Evolutionary conservation across 2,888 invertebrate genomes (phyloP), one percentile per base, ranked within the genome.

Genomic region (Ariolimax columbianus): DNA sequence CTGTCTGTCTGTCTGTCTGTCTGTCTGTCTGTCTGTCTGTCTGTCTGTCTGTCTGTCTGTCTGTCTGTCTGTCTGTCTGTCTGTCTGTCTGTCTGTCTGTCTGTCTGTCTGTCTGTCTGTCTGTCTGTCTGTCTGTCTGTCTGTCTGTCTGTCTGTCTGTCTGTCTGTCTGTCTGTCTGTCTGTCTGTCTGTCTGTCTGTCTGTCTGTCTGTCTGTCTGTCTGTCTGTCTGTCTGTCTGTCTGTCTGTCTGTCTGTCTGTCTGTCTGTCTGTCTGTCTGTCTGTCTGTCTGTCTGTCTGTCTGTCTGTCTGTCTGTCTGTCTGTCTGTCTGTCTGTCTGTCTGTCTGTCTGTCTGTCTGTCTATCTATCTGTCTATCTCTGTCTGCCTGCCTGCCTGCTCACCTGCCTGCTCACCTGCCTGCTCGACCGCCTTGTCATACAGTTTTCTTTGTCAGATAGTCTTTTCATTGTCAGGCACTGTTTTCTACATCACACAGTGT

Each of bases 41-140:
- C 68, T 17, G 33, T 68, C 68, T 43, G 43, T 40, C 73, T 73
- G 73, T 73, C 47, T 73, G 6, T 47, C 66, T 30, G 4, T 33
- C 66, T 17, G 38, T 72, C 26, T 26, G 6, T 36, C 30, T 38
- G 33, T 38, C 26, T 63, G 30, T 63, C 26, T 66, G 30, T 66
- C 66, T 30, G 30, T 63, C 63, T 63, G 33, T 55, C 78, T 78
- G 19, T 63, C 66, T 40, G 36, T 66, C 77, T 55, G 30, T 77
- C 77, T 79, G 17, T 43, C 79, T 66, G 7, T 79, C 66, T 9
- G 33, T 77, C 77, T 77, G 30, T 55, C 77, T 77, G 47, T 55
- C 55, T 55, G 30, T 77, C 77, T 77, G 30, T 77, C 77, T 77
- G 30, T 77, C 77, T 77, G 30, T 77, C 77, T 77, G 30, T 77